A percentile compares a stretch with the other conserved stretches of the same genome.
Evolutionary conservation across 2,888 invertebrate species (phyloP).

Genomic region (Acronicta leporina): DNA sequence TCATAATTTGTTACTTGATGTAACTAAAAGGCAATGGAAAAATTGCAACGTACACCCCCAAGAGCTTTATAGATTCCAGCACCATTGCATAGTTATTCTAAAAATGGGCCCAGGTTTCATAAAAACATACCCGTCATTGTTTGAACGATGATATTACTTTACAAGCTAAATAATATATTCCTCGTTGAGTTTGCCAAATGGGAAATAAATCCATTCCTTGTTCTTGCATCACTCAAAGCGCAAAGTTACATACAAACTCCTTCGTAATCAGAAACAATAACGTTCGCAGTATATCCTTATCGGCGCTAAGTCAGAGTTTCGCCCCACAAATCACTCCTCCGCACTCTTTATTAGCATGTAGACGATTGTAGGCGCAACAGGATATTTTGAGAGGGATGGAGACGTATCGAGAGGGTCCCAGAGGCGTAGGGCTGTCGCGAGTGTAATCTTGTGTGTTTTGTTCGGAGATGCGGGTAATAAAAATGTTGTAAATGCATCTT

Average conservation of each 20-base stretch:
- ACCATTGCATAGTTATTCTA: too few relatives aligned
- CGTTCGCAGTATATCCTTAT: conserved; percentile 41
- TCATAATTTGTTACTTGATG: too few relatives aligned
- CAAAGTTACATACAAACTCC: conserved; percentile 42
- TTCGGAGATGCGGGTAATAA: not conserved
- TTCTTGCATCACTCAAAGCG: conserved; percentile 8
- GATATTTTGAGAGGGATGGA: conserved; percentile 83
- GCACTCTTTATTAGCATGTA: conserved; percentile 84
- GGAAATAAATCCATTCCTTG: conserved; percentile 11
- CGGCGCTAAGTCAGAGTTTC: conserved; percentile 45
- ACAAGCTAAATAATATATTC: not conserved
- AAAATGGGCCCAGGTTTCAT: too few relatives aligned
- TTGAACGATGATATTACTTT: not conserved
- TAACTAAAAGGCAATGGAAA: too few relatives aligned
- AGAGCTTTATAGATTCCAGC: too few relatives aligned
- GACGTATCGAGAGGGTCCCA: conserved; percentile 75
- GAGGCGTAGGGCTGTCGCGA: conserved; percentile 48
- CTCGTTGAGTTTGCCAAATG: conserved; percentile 4
- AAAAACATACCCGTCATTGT: too few relatives aligned
- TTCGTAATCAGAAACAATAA: conserved; percentile 57
- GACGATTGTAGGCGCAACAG: conserved; percentile 84
- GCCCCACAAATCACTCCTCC: conserved; percentile 80
- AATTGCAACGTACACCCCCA: too few relatives aligned
- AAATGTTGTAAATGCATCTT: not conserved
- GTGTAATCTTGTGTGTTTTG: not conserved